phyloP scores from a whole-genome alignment of 2,797 vertebrate species.

The Nannoperca australis region DNA sequence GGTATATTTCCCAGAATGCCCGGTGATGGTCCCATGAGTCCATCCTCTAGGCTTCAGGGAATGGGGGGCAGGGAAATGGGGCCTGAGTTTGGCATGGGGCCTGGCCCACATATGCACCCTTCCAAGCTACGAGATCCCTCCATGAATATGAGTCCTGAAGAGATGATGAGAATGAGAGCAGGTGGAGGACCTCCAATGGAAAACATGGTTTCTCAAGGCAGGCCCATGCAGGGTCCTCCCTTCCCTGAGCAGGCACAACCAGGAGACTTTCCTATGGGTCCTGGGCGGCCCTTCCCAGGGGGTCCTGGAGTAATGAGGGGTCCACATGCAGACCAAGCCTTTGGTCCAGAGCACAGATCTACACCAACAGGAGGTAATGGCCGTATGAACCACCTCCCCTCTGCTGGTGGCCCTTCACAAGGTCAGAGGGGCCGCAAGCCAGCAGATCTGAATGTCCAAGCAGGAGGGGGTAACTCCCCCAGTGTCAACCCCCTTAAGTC shows the following conservation, averaged over 20 bases:
- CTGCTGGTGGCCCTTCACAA: conserved; percentile 88
- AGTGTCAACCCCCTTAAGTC: conserved; percentile 97
- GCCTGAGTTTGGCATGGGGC: conserved; percentile 93
- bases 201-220: conserved; percentile 88
- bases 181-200: conserved; percentile 86
- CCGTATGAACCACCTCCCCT: conserved; percentile 96
- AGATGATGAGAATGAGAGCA: conserved; percentile 89
- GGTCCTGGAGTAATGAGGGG: conserved; percentile 88
- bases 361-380: conserved; percentile 88
- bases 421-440: conserved; percentile 93
- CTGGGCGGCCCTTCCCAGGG: conserved; percentile 92
- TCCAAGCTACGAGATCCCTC: conserved; percentile 93
- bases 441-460: conserved; percentile 93
- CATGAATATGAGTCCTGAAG: conserved; percentile 90
- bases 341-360: conserved; percentile 96
- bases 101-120: conserved; percentile 92
- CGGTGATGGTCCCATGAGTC: conserved; percentile 95
- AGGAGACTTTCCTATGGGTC: conserved; percentile 94
- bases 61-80: conserved; percentile 93
- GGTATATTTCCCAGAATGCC: conserved; percentile 97
- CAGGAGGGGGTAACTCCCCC: conserved; percentile 94
- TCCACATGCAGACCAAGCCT: conserved; percentile 90
- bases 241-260: conserved; percentile 94
- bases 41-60: conserved; percentile 93
- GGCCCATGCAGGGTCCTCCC: conserved; percentile 92